Base-by-base conservation (phyloP, 2,888 invertebrate species). In the Cryptocephalus moraei region DNA sequence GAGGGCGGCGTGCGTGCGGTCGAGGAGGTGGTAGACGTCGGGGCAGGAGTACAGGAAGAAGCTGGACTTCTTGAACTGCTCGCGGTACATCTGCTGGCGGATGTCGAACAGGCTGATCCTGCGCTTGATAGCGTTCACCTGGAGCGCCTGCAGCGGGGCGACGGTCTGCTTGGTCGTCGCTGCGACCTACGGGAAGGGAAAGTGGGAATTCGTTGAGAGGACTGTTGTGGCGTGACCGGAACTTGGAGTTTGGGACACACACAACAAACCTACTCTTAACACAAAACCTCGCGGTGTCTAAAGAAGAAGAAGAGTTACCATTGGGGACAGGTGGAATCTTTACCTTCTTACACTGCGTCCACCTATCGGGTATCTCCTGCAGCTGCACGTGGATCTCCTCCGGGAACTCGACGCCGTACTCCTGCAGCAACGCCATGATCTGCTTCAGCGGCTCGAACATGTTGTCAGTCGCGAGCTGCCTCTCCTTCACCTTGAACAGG, bases 401-500 rank as follows among this genome's bases (percentile, higher is more conserved):
- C 0, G 84, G 79, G 68, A 95, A 86, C 57, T 91, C 88, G 13
- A 91, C 88, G n/a, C 86, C 84, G 61, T 93, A 94, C 1, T 80
- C 77, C 61, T 84, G 84, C 9, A 95, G 75, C 9, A 94, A 74
- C 50, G 91, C 85, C 43, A 94, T 90, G 39, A 88, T 90, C 57
- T 89, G 85, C 51, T 86, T 82, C 1, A 94, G 72, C 0, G 93
- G 92, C 32, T 88, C 90, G 66, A 95, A 95, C 88, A 93, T 91
- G 38, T 77, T 79, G 57, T 93, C 92, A 1, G 92, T 92, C 32
- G 80, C 75, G 36, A 77, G 74, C 56, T 86, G 86, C 11, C 84
- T 76, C 52, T 94, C 93, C 58, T 85, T 80, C n/a, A 86, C 81
- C 60, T 77, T 74, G 53, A 81, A 81, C 38, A 96, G 73, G 54